phyloP scores from a whole-genome alignment of 2,113 vertebrate species.

The Hippocampus zosterae region DNA sequence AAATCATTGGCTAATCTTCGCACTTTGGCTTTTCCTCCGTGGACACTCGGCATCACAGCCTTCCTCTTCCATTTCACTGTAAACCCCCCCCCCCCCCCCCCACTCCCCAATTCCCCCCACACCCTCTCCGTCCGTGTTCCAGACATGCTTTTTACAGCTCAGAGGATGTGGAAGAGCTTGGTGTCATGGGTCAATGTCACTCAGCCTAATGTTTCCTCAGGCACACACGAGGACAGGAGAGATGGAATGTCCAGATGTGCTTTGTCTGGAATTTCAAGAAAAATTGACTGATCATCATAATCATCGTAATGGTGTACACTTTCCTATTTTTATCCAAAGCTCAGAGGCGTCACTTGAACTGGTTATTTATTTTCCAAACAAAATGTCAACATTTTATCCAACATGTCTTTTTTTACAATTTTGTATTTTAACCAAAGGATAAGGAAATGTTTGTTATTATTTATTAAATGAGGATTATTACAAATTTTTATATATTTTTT shows the following conservation, averaged over 20 bases:
- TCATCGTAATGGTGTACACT: neutral
- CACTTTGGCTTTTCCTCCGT: too few relatives aligned
- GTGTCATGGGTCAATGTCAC: conserved; percentile 70
- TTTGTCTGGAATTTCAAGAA: neutral
- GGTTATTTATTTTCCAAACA: too few relatives aligned
- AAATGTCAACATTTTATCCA: too few relatives aligned
- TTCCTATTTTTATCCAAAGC: too few relatives aligned
- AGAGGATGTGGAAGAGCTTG: conserved; percentile 58
- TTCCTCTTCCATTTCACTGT: conserved; percentile 41
- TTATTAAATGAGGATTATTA: too few relatives aligned
- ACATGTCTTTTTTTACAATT: too few relatives aligned
- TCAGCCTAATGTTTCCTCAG: conserved; percentile 38
- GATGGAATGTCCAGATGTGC: conserved; percentile 25
- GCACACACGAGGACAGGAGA: conserved; percentile 19
- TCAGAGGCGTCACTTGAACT: too few relatives aligned
- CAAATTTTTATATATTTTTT: too few relatives aligned
- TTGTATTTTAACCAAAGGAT: too few relatives aligned
- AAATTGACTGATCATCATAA: neutral
- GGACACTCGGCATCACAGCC: conserved; percentile 55
- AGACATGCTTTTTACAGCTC: conserved; percentile 76
- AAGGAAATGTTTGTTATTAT: too few relatives aligned
- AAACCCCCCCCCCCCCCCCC: conserved; percentile 27
- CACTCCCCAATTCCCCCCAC: conserved; percentile 26
- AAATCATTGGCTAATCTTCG: conserved; percentile 46
- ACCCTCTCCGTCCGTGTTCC: conserved; percentile 34